Evolutionary conservation across 2,888 invertebrate genomes (phyloP).

Genomic region (Philopedon plagiatum): DNA sequence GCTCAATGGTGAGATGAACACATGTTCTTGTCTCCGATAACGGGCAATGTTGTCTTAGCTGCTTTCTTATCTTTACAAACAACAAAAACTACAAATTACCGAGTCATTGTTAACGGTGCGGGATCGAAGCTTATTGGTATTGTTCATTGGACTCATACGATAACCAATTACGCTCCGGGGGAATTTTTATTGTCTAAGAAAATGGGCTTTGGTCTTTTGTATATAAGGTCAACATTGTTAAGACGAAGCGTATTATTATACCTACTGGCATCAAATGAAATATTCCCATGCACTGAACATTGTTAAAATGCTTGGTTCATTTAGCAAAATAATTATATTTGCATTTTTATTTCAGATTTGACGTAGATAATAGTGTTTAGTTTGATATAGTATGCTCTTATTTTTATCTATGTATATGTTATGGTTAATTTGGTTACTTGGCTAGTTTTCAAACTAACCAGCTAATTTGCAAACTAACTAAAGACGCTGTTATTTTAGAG

Average conservation of each 20-base stretch:
- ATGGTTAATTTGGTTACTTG: too few species aligned
- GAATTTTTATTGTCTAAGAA: slow-evolving; percentile 34
- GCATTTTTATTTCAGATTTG: too few species aligned
- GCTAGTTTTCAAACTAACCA: too few species aligned
- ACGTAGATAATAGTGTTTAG: too few species aligned
- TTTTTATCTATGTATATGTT: too few species aligned
- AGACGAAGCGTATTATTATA: slow-evolving; percentile 14
- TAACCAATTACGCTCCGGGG: slow-evolving; percentile 34
- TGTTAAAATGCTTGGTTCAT: not conserved
- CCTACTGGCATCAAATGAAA: not conserved
- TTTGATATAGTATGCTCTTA: too few species aligned
- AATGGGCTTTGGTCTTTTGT: slow-evolving; percentile 29
- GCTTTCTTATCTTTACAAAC: slow-evolving; percentile 37
- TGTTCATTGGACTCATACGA: slow-evolving; percentile 38
- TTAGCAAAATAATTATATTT: too few species aligned
- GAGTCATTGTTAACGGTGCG: slow-evolving; percentile 43
- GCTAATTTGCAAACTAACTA: too few species aligned
- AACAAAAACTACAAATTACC: slow-evolving; percentile 48
- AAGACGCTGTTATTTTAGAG: too few species aligned
- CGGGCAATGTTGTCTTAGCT: slow-evolving; percentile 20
- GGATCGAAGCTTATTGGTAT: slow-evolving; percentile 42
- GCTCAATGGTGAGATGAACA: slow-evolving; percentile 41
- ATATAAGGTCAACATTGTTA: slow-evolving; percentile 26
- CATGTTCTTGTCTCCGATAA: slow-evolving; percentile 41
- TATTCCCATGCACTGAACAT: slow-evolving; percentile 24